Evolutionary conservation across 2,113 vertebrate species (phyloP).

Genomic region (Machaerirhynchus nigripectus): DNA sequence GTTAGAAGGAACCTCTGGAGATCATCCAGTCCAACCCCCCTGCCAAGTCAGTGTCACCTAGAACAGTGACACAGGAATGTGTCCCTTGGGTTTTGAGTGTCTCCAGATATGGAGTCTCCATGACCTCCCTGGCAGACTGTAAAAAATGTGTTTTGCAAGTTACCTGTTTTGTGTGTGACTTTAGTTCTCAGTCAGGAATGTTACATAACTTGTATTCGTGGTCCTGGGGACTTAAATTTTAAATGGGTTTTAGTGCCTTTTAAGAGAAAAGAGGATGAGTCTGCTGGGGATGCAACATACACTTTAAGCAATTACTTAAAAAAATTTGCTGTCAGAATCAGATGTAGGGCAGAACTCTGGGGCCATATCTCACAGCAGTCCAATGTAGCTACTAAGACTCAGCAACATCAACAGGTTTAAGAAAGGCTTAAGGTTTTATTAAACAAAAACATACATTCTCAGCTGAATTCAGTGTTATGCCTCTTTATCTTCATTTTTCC

Average conservation of each 20-base stretch:
- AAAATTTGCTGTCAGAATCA: neutral
- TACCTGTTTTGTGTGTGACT: neutral
- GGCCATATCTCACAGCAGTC: neutral
- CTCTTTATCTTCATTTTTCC: neutral
- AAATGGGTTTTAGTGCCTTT: neutral
- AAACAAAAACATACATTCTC: neutral
- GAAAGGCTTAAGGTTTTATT: neutral
- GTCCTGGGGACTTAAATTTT: neutral
- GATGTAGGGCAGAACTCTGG: neutral
- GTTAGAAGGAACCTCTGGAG: neutral
- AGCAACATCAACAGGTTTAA: neutral
- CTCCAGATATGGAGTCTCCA: neutral
- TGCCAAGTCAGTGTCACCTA: neutral
- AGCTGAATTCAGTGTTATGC: neutral
- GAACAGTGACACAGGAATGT: neutral
- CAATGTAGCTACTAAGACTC: neutral
- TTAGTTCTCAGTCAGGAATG: neutral
- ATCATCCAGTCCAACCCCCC: neutral
- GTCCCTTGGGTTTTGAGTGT: neutral
- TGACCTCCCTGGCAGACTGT: neutral
- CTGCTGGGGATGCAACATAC: accelerated
- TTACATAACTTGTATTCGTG: neutral
- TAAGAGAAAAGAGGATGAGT: neutral
- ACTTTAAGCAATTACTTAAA: neutral
- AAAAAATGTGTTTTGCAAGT: neutral